These are phyloP conservation scores for Toxostoma redivivum DNA, from an alignment of 2,113 vertebrate species.

Conservation along the genomic window DNA sequence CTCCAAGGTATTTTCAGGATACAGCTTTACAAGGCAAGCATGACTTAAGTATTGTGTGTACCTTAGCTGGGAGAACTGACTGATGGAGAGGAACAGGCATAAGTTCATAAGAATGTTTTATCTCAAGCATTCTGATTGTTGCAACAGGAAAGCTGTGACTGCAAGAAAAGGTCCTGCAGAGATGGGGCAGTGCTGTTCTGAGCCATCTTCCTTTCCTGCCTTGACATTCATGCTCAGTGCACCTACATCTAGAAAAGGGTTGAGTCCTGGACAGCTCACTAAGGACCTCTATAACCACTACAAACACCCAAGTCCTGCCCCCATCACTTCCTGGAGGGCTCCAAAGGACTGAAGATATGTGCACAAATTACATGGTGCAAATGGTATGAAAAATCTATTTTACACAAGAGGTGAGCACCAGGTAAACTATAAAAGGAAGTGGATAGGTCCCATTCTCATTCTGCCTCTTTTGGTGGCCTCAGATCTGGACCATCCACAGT, in stretches of 20 bases:
- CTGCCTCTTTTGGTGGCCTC: neutral
- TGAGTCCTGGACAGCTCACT: neutral
- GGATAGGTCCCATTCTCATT: neutral
- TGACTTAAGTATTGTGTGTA: neutral
- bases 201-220: neutral
- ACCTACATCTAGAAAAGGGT: neutral
- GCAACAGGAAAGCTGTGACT: rapidly evolving
- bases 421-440: neutral
- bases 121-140: neutral
- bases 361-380: rapidly evolving
- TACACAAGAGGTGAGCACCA: neutral
- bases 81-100: neutral
- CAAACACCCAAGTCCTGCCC: neutral
- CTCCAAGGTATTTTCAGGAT: neutral
- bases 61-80: neutral
- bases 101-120: neutral
- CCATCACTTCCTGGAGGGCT: neutral
- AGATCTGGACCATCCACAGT: rapidly evolving
- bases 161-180: neutral
- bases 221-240: neutral
- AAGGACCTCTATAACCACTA: neutral
- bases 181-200: neutral
- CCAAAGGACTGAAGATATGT: neutral
- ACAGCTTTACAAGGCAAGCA: neutral
- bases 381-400: neutral